Base-by-base conservation (phyloP, 2,113 vertebrate species). In the Zosterops hypoxanthus region DNA sequence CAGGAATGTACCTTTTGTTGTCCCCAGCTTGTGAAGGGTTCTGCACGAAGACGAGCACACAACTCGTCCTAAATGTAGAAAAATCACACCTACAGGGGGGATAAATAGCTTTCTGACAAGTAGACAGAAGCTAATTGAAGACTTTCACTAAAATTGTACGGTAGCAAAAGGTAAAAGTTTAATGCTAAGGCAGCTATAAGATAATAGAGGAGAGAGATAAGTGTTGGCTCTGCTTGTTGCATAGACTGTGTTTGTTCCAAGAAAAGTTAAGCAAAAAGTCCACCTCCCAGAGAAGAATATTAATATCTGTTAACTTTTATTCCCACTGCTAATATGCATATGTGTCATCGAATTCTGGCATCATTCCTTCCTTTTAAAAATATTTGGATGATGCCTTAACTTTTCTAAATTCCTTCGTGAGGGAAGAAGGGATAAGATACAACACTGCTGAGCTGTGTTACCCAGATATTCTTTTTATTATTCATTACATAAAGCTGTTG, bases 401-500 rank as follows among this genome's bases (percentile, higher is more conserved):
- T 91, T 73, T 73, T 79, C 87, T 95, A 87, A 90, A 55, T 77
- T 76, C 79, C 90, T 92, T 70, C 78, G 50, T n/a, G 73, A 90
- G 41, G 60, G 89, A 86, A 89, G 92, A 95, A 90, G 60, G 88
- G 80, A 88, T 73, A 77, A 83, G 72, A 59, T 34, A 71, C 34
- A 69, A 24, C 2, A 68, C 81, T 92, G 79, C 59, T 4, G 63
- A 97, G 81, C 34, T 59, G 12, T 24, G 61, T 88, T 84, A 86
- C 95, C 96, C 68, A 92, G 68, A 94, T 80, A 90, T 79, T 91
- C 89, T 79, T 97, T 97, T 97, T 73, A 97, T 97, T 98, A 97
- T 98, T 97, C 96, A 96, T 95, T 71, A 64, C 96, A 96, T 95
- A 95, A 95, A 97, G 93, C 95, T 96, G 95, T 96, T 95, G 97